Evolutionary conservation across 2,888 invertebrate genomes (phyloP).

Genomic region (Heliconius cydno): DNA sequence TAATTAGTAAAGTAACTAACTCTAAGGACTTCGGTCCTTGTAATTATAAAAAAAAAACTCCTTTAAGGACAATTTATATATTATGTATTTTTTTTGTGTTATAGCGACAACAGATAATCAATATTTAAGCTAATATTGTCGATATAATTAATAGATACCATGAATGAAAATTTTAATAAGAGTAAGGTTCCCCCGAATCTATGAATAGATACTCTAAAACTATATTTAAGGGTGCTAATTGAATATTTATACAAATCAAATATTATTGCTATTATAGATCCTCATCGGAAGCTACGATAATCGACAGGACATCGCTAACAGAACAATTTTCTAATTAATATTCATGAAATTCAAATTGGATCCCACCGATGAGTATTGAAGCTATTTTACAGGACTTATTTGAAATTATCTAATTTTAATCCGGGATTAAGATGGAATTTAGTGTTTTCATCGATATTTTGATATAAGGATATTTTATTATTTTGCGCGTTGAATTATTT

Average conservation of each 20-base stretch:
- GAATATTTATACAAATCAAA: constrained; percentile 15
- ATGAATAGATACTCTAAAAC: background rate
- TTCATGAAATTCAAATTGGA: constrained; percentile 69
- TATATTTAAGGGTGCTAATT: too few species aligned
- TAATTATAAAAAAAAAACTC: too few species aligned
- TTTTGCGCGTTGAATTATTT: background rate
- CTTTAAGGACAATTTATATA: too few species aligned
- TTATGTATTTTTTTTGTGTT: too few species aligned
- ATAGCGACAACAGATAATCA: too few species aligned
- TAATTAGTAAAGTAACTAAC: too few species aligned
- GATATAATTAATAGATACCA: too few species aligned
- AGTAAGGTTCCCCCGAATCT: background rate
- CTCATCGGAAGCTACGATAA: constrained; percentile 22
- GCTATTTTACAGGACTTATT: constrained; percentile 33
- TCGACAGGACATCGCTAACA: constrained; percentile 45
- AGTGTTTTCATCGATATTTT: background rate
- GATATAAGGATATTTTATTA: background rate
- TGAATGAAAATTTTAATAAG: too few species aligned
- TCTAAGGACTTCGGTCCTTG: too few species aligned
- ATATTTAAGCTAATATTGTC: too few species aligned
- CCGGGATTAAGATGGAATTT: constrained; percentile 10
- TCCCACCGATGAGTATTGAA: constrained; percentile 42
- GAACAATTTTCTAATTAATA: constrained; percentile 59
- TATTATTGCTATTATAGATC: constrained; percentile 17
- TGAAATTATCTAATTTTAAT: constrained; percentile 26